Evolutionary conservation across 30 jellyfish, hydroid and myxozoan species (phyloP), one percentile per base, ranked within the genome.

Genomic region (Aurelia coerulea): DNA sequence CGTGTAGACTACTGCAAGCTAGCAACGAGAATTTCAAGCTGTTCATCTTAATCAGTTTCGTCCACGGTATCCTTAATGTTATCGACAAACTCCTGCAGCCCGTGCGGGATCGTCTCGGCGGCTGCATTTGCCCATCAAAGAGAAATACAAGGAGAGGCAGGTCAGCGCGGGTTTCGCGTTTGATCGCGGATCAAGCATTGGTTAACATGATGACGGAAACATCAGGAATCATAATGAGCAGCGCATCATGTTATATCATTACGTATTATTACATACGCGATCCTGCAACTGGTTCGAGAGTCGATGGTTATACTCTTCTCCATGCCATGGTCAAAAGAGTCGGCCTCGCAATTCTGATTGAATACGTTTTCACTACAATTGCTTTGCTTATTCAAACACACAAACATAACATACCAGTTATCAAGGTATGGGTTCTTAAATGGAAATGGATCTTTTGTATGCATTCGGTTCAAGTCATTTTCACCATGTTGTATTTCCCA

Each of bases 1-100:
- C 65, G n/a, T 16, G 68, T 42, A 62, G 87, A 17, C 33, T 77
- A 78, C 29, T 62, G n/a, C 87, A 77, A 62, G 87, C 87, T 11
- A 77, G 23, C 17, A 77, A 50, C 59, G 78, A 77, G 33, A 62
- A 17, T 65, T 62, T 77, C 49, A 18, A 2, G 10, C 8, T 18
- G 8, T 77, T 59, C 66, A 64, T 77, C 2, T 23, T 60, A 16
- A 77, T 77, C 87, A 77, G 87, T 39, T 4, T 77, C 41, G 78
- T 60, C n/a, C 78, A 77, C 56, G 78, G 87, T 31, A 14, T 60
- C 66, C 68, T 77, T 10, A 77, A 77, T 46, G 87, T 77, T 7
- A 8, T 77, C 6, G 87, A 77, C 29, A 77, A 77, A 60, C 87
- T 77, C 13, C 34, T 41, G 19, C 50, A 32, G 78, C 87, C 87